Evolutionary conservation across 2,888 invertebrate species (phyloP).

Genomic region (Rosalia funebris): DNA sequence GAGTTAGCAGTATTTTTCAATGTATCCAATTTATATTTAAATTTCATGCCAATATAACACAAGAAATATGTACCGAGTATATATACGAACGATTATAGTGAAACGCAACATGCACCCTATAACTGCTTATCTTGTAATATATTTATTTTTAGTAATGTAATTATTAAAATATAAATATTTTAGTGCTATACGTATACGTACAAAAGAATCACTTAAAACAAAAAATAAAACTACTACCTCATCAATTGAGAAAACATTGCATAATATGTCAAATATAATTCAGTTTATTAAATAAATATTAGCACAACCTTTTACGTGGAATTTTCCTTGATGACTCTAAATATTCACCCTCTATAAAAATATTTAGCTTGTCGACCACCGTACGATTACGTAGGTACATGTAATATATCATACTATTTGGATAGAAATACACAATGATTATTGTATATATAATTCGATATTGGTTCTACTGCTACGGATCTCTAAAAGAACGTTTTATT

Average conservation of each 20-base stretch:
- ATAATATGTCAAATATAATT: not conserved
- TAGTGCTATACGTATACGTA: too few relatives aligned
- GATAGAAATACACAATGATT: constrained; percentile 12
- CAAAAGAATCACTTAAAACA: too few relatives aligned
- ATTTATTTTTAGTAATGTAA: too few relatives aligned
- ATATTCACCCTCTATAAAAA: not conserved
- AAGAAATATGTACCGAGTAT: too few relatives aligned
- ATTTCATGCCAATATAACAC: too few relatives aligned
- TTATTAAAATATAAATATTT: too few relatives aligned
- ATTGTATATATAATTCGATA: constrained; percentile 26
- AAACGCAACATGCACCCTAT: too few relatives aligned
- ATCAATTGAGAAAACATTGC: not conserved
- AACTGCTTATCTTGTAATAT: too few relatives aligned
- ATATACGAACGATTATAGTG: too few relatives aligned
- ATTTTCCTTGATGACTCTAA: not conserved
- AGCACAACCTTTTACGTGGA: not conserved
- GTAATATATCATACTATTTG: constrained; percentile 5
- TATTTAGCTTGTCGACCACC: constrained; percentile 6
- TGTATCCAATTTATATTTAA: too few relatives aligned
- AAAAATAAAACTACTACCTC: not conserved
- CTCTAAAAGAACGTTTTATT: constrained; percentile 16
- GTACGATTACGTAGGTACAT: not conserved
- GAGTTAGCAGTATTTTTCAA: too few relatives aligned
- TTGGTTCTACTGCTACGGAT: constrained; percentile 18
- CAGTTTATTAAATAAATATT: not conserved